Percentiles rank a stretch among this genome's conserved stretches.
These are phyloP conservation scores for Pipra filicauda DNA, from an alignment of 2,113 vertebrate genomes.

Conservation along the genomic window DNA sequence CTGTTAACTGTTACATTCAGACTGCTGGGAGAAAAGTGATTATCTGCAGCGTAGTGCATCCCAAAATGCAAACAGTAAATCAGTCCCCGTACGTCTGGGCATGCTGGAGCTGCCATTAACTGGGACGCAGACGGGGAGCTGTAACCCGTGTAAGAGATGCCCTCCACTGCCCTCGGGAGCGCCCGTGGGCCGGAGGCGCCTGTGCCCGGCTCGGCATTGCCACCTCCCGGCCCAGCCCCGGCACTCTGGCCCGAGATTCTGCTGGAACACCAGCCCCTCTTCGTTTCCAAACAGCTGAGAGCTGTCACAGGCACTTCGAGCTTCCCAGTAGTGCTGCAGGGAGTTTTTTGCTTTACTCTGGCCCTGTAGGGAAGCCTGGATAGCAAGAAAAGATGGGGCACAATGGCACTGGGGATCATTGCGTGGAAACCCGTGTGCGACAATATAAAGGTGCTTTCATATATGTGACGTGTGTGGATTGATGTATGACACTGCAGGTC, in stretches of 20 bases:
- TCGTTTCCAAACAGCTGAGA: rapidly evolving
- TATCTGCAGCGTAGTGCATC: neutral
- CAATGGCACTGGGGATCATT: neutral
- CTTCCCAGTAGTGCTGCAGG: neutral
- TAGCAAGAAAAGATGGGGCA: neutral
- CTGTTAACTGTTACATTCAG: neutral
- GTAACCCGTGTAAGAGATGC: rapidly evolving
- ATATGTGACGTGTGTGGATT: neutral
- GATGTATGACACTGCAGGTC: neutral
- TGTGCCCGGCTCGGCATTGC: constrained; percentile 38
- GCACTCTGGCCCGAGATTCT: neutral
- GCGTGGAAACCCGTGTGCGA: rapidly evolving
- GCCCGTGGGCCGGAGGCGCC: rapidly evolving
- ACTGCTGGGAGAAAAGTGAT: neutral
- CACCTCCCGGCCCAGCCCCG: constrained; percentile 51
- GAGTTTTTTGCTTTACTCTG: neutral
- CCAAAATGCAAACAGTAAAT: neutral
- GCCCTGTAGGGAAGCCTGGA: too few relatives aligned
- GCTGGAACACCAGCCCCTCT: neutral
- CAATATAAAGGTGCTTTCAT: neutral
- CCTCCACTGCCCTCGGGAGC: neutral
- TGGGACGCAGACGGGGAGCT: rapidly evolving
- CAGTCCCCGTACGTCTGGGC: neutral
- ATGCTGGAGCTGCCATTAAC: neutral
- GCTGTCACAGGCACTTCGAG: rapidly evolving